A percentile compares a stretch with the other conserved stretches of the same genome.
Evolutionary conservation across 2,797 vertebrate species (phyloP).

Genomic region (Catharus ustulatus): DNA sequence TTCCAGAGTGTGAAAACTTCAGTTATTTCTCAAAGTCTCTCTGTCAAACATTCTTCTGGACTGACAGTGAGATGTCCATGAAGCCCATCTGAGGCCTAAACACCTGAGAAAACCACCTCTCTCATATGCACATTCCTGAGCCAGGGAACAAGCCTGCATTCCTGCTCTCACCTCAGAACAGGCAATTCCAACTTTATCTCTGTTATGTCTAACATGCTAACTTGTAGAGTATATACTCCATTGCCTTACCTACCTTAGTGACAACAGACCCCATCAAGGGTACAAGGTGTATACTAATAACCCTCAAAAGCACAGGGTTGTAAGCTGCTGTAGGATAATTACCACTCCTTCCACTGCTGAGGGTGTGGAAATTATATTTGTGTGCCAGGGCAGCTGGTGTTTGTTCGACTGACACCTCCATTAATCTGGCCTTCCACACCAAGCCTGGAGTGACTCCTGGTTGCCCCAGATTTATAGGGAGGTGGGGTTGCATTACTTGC

Average conservation of each 20-base stretch:
- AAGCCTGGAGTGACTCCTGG: not conserved
- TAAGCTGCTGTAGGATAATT: not conserved
- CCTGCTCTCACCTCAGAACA: not conserved
- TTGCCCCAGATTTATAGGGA: not conserved
- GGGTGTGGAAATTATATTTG: not conserved
- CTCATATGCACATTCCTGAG: rapidly evolving
- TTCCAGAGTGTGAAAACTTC: not conserved
- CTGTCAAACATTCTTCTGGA: not conserved
- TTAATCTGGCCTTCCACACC: not conserved
- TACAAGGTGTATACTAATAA: not conserved
- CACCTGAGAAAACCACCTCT: not conserved
- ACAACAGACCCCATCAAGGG: not conserved
- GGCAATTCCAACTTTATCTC: not conserved
- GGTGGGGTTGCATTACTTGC: not conserved
- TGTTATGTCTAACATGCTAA: not conserved
- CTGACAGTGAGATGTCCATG: not conserved
- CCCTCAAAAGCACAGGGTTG: not conserved
- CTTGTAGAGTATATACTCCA: not conserved
- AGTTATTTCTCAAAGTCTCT: not conserved
- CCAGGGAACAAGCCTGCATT: not conserved
- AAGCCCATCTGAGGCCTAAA: not conserved
- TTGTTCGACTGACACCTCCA: not conserved
- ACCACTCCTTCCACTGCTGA: not conserved
- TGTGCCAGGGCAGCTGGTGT: not conserved
- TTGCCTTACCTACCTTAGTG: not conserved